Evolutionary conservation across 2,888 invertebrate species (phyloP).

Genomic region (Drosophila atripex): DNA sequence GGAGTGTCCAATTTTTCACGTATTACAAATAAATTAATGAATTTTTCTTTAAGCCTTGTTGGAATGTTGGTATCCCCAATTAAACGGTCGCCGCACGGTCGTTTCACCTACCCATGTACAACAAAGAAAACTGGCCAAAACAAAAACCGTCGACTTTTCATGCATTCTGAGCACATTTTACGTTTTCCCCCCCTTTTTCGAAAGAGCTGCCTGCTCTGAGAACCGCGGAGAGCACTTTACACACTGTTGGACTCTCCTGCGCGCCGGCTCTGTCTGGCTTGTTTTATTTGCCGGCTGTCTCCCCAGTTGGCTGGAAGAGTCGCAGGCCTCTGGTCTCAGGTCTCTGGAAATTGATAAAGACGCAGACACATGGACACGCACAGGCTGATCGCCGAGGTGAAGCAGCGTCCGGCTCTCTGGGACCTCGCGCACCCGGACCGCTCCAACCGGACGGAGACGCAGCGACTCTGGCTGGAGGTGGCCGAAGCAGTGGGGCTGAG

Average conservation of each 20-base stretch:
- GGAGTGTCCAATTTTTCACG: too few relatives aligned
- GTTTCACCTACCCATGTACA: too few relatives aligned
- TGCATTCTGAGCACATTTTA: slow-evolving; percentile 1
- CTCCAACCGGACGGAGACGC: slow-evolving; percentile 63
- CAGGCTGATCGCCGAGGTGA: slow-evolving; percentile 75
- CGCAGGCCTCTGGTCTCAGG: neutral
- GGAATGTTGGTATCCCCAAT: too few relatives aligned
- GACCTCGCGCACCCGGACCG: slow-evolving; percentile 70
- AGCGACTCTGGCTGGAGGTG: slow-evolving; percentile 68
- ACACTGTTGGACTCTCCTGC: neutral
- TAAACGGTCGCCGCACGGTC: too few relatives aligned
- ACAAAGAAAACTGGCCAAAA: neutral
- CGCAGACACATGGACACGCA: slow-evolving; percentile 73
- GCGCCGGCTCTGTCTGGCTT: slow-evolving; percentile 4
- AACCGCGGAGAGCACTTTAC: neutral
- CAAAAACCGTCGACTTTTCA: neutral
- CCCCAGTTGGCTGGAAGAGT: slow-evolving; percentile 59
- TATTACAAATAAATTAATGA: too few relatives aligned
- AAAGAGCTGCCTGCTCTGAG: neutral
- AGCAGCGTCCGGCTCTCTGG: slow-evolving; percentile 74
- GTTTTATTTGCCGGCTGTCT: slow-evolving; percentile 37
- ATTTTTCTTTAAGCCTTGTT: too few relatives aligned
- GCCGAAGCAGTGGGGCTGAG: slow-evolving; percentile 57
- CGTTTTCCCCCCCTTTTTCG: neutral
- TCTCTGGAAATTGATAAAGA: slow-evolving; percentile 62